Evolutionary conservation across 2,888 invertebrate species (phyloP).

Genomic region (Drosophila recens): DNA sequence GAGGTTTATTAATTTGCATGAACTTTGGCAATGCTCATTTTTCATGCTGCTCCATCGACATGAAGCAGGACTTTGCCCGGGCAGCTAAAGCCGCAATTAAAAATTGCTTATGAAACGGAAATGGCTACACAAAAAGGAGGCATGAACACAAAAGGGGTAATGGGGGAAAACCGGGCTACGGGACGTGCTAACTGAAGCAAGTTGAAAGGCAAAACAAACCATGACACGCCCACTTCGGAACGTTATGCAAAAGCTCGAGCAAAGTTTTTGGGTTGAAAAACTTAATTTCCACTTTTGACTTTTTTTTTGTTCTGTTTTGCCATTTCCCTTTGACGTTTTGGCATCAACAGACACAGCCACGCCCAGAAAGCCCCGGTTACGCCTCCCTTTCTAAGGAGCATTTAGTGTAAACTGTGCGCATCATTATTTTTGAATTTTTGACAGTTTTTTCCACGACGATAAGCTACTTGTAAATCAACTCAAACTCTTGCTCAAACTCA

Average conservation of each 20-base stretch:
- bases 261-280: constrained; percentile 57
- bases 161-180: not conserved
- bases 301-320: constrained; percentile 24
- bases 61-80: constrained; percentile 15
- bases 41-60: constrained; percentile 58
- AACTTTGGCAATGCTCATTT: constrained; percentile 72
- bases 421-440: constrained; percentile 80
- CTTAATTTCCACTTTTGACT: constrained; percentile 65
- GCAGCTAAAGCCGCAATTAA: constrained; percentile 73
- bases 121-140: constrained; percentile 46
- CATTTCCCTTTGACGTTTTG: constrained; percentile 31
- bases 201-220: constrained; percentile 22
- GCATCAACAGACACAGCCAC: constrained; percentile 19
- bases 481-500: constrained; percentile 37
- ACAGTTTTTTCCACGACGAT: constrained; percentile 76
- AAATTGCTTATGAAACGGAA: constrained; percentile 77
- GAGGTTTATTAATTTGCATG: constrained; percentile 77
- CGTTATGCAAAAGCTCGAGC: constrained; percentile 64
- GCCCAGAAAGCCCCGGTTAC: constrained; percentile 7
- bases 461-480: constrained; percentile 80
- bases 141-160: not conserved
- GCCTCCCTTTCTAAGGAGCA: constrained; percentile 34
- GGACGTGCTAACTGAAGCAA: not conserved
- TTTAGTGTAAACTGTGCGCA: constrained; percentile 75
- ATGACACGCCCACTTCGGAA: constrained; percentile 27